phyloP scores from a whole-genome alignment of 2,797 vertebrate species.

The Ciconia nigra region DNA sequence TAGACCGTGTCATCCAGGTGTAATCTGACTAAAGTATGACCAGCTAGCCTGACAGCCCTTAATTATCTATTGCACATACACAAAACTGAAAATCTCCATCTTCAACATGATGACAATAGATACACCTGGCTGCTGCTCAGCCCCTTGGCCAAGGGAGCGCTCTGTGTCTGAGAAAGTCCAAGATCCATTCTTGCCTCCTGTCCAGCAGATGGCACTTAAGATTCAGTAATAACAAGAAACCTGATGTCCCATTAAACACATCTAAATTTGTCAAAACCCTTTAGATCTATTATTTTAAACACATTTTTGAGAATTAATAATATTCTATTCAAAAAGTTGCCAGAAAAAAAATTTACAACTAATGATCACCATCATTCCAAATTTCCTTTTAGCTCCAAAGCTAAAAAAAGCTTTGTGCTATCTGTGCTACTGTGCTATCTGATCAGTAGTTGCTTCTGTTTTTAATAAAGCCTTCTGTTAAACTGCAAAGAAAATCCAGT shows the following conservation, averaged over 20 bases:
- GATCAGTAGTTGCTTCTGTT: background rate
- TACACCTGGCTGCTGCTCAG: background rate
- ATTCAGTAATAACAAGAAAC: background rate
- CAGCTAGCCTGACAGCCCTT: background rate
- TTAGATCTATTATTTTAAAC: background rate
- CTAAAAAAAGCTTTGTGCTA: background rate
- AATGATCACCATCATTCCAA: background rate
- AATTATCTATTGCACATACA: background rate
- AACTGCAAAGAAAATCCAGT: background rate
- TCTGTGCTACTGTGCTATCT: background rate
- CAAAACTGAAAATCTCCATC: background rate
- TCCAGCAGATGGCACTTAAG: conserved; percentile 59
- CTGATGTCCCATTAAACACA: background rate
- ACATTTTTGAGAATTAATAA: background rate
- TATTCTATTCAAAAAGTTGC: background rate
- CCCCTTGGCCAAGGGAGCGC: background rate
- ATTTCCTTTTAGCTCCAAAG: background rate
- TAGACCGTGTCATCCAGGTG: background rate
- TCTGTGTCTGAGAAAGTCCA: background rate
- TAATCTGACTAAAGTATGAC: background rate
- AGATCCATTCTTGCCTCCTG: background rate
- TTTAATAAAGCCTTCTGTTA: conserved; percentile 9
- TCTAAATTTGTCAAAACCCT: background rate
- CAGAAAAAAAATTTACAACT: background rate
- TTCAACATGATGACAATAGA: background rate